A percentile compares a stretch with the other conserved stretches of the same genome.
Evolutionary conservation across 2,113 vertebrate genomes (phyloP).

Genomic region (Colossoma macropomum): DNA sequence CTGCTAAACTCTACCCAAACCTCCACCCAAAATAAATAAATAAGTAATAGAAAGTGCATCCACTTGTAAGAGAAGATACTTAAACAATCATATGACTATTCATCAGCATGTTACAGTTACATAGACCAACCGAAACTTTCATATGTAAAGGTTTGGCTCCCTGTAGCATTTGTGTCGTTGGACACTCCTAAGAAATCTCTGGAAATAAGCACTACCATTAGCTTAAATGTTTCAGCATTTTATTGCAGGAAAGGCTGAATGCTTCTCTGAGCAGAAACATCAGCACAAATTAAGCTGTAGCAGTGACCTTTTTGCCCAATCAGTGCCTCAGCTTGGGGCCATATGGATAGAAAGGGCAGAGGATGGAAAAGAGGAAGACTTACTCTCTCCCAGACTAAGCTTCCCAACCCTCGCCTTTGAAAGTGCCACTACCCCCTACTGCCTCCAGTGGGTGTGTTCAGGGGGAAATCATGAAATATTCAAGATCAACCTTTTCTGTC

Average conservation of each 20-base stretch:
- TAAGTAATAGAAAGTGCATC: not conserved
- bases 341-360: slow-evolving; percentile 39
- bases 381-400: slow-evolving; percentile 18
- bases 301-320: slow-evolving; percentile 50
- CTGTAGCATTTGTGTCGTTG: not conserved
- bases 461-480: slow-evolving; percentile 76
- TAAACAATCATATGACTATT: not conserved
- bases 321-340: slow-evolving; percentile 45
- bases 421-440: slow-evolving; percentile 18
- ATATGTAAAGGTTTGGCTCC: not conserved
- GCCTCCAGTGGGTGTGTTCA: slow-evolving; percentile 37
- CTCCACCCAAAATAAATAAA: not conserved
- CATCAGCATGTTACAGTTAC: no score
- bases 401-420: slow-evolving; percentile 31
- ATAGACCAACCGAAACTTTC: no score
- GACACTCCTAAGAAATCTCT: not conserved
- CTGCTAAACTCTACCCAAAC: not conserved
- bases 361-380: slow-evolving; percentile 24
- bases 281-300: slow-evolving; percentile 33
- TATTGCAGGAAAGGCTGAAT: not conserved
- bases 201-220: not conserved
- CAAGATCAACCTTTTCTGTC: slow-evolving; percentile 71
- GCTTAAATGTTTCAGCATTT: no score
- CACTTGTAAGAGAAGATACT: not conserved
- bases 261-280: slow-evolving; percentile 34